Percentiles rank a stretch among this genome's conserved stretches.
These are phyloP conservation scores for Ypsolopha scabrella DNA, from an alignment of 2,888 invertebrate species.

Conservation along the genomic window DNA sequence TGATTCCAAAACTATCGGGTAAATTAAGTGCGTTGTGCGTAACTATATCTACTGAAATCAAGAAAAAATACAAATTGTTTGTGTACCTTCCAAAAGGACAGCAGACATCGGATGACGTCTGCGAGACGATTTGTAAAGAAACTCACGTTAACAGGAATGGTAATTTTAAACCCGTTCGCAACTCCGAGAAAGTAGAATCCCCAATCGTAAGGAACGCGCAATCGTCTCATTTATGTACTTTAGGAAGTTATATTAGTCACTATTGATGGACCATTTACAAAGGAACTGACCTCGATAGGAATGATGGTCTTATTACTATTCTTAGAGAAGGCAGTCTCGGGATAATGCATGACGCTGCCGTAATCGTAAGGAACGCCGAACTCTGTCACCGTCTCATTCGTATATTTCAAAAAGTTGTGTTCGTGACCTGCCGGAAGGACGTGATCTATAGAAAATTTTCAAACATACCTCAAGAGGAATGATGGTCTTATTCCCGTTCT, in stretches of 20 bases:
- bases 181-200: conserved; percentile 18
- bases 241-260: conserved; percentile 45
- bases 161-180: neutral
- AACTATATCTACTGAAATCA: no score
- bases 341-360: conserved; percentile 16
- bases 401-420: conserved; percentile 64
- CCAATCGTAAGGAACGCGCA: conserved; percentile 72
- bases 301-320: neutral
- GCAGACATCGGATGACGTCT: no score
- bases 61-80: no score
- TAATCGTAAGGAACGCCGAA: conserved; percentile 70
- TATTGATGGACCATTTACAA: no score
- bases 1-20: no score
- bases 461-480: neutral
- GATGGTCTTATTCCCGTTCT: neutral
- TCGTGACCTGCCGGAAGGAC: conserved; percentile 19
- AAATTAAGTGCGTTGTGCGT: no score
- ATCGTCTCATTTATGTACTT: conserved; percentile 63
- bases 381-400: conserved; percentile 46
- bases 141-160: no score
- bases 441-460: neutral
- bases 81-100: no score
- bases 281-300: neutral
- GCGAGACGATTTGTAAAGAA: no score
- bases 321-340: neutral